Conservation (phyloP, 2,797 vertebrate species). For the Cynodonichthys magdalenae region DNA sequence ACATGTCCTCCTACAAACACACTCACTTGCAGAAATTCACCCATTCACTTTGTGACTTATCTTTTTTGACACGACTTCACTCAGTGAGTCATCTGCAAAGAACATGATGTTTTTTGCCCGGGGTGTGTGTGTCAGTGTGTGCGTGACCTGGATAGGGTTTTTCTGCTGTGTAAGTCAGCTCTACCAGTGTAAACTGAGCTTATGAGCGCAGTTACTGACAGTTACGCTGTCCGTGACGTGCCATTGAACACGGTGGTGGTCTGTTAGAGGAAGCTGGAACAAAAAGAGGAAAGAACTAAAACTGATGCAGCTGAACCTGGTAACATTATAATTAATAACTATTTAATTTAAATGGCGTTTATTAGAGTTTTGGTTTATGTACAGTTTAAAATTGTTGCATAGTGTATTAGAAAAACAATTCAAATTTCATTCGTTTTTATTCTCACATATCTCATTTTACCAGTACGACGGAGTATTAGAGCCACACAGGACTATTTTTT, state of each 20-base stretch:
- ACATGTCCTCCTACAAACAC: not conserved
- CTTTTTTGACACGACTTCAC: slow-evolving; percentile 35
- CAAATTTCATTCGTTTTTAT: too few relatives aligned
- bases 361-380: too few relatives aligned
- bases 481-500: too few relatives aligned
- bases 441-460: too few relatives aligned
- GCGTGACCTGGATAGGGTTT: slow-evolving; percentile 8
- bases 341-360: too few relatives aligned
- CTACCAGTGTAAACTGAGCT: slow-evolving; percentile 21
- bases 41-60: slow-evolving; percentile 14
- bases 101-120: slow-evolving; percentile 34
- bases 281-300: slow-evolving; percentile 7
- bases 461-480: too few relatives aligned
- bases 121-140: slow-evolving; percentile 29
- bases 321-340: too few relatives aligned
- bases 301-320: not conserved
- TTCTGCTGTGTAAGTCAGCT: slow-evolving; percentile 23
- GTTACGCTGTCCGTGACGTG: slow-evolving; percentile 10
- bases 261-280: slow-evolving; percentile 16
- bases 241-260: slow-evolving; percentile 3
- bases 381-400: too few relatives aligned
- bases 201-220: slow-evolving; percentile 23
- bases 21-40: slow-evolving; percentile 7
- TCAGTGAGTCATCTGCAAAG: slow-evolving; percentile 43
- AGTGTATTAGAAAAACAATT: too few relatives aligned